Percentiles rank a stretch among this genome's conserved stretches.
Conservation (phyloP, 2,113 vertebrate genomes). For the Geococcyx californianus region DNA sequence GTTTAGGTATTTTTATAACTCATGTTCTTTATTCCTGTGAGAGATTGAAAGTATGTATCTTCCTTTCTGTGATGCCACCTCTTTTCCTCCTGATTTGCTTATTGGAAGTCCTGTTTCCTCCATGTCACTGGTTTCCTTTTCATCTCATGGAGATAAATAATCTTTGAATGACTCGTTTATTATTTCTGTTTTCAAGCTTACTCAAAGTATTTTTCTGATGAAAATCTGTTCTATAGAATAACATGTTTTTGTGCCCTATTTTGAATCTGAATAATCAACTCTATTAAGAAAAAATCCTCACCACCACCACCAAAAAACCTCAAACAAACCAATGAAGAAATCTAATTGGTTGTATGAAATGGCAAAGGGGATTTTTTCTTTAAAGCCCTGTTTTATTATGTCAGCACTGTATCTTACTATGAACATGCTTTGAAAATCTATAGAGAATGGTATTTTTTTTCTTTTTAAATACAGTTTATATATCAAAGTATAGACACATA, state of each 20-base stretch:
- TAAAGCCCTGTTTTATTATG: not conserved
- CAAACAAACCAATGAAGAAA: not conserved
- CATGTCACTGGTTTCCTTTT: not conserved
- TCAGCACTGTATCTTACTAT: not conserved
- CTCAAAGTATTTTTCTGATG: not conserved
- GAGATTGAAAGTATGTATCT: not conserved
- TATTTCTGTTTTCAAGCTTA: not conserved
- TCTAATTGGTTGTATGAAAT: not conserved
- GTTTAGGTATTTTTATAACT: not conserved
- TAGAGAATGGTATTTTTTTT: not conserved
- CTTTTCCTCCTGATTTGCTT: not conserved
- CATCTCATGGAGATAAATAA: not conserved
- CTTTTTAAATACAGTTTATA: not conserved
- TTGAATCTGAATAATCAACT: not conserved
- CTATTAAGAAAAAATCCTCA: not conserved
- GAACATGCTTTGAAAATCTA: fast-evolving
- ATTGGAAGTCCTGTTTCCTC: not conserved
- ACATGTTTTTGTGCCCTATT: not conserved
- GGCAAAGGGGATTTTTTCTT: not conserved
- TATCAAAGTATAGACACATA: not conserved
- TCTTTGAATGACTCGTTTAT: no score
- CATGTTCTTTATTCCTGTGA: not conserved
- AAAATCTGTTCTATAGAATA: not conserved
- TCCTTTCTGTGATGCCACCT: not conserved
- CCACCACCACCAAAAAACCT: not conserved